Percentiles rank a stretch among this genome's conserved stretches.
phyloP scores from a whole-genome alignment of 2,888 invertebrate genomes.

The Leucania comma region DNA sequence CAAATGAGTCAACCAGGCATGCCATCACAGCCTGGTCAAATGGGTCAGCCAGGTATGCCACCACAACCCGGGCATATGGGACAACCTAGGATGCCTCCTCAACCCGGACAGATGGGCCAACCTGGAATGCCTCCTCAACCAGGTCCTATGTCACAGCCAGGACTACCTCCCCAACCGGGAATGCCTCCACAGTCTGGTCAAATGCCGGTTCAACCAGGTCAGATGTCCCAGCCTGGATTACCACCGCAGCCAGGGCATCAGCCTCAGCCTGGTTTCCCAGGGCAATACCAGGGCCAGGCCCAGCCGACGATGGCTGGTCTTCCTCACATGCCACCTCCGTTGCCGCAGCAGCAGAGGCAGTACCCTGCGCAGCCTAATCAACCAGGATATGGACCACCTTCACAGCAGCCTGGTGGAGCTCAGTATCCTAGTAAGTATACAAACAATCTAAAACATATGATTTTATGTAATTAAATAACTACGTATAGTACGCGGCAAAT shows the following conservation, averaged over 20 bases:
- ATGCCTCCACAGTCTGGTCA: slow-evolving; percentile 68
- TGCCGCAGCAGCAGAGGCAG: slow-evolving; percentile 79
- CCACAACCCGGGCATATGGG: slow-evolving; percentile 42
- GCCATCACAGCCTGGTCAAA: slow-evolving; percentile 44
- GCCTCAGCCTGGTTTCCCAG: slow-evolving; percentile 60
- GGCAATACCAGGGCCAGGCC: slow-evolving; percentile 68
- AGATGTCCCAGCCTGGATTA: slow-evolving; percentile 55
- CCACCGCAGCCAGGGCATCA: slow-evolving; percentile 53
- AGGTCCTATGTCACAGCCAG: slow-evolving; percentile 47
- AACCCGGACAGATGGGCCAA: slow-evolving; percentile 40
- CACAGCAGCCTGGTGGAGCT: slow-evolving; percentile 68
- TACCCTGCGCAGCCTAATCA: slow-evolving; percentile 73
- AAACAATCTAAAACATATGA: too few relatives aligned
- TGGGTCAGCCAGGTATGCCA: slow-evolving; percentile 45
- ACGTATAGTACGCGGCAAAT: too few relatives aligned
- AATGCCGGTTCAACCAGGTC: slow-evolving; percentile 69
- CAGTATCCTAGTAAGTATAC: slow-evolving; percentile 75
- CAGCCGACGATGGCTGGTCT: slow-evolving; percentile 72
- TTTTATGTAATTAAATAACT: neutral
- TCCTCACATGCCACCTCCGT: slow-evolving; percentile 87
- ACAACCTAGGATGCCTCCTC: slow-evolving; percentile 56
- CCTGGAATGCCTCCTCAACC: slow-evolving; percentile 47
- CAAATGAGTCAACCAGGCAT: slow-evolving; percentile 44
- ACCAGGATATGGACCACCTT: slow-evolving; percentile 74
- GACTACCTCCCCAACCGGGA: slow-evolving; percentile 60